Evolutionary conservation across 2,797 vertebrate species (phyloP).

Genomic region (Lerista edwardsae): DNA sequence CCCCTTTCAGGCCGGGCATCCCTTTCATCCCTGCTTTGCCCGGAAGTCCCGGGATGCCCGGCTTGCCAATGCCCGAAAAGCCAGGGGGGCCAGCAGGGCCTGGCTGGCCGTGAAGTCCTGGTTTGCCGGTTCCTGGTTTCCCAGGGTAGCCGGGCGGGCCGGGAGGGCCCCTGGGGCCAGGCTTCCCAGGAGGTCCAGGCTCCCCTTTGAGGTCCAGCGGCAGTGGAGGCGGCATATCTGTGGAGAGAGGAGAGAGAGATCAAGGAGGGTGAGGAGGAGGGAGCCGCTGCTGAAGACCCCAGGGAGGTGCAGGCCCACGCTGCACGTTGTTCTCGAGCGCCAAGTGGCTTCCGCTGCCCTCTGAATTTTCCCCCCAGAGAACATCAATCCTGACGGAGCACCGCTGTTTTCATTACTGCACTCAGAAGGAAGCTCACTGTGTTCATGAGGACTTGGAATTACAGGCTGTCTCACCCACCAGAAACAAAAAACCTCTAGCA

Average conservation of each 20-base stretch:
- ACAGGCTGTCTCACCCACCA: too few relatives aligned
- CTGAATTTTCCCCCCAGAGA: too few relatives aligned
- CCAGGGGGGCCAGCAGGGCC: conserved; percentile 92
- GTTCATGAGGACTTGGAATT: too few relatives aligned
- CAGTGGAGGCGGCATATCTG: conserved; percentile 92
- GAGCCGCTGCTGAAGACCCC: not conserved
- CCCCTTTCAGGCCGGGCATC: conserved; percentile 86
- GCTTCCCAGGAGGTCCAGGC: conserved; percentile 92
- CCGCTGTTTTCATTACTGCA: too few relatives aligned
- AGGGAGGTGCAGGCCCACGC: not conserved
- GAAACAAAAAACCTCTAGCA: too few relatives aligned
- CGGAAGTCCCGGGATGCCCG: conserved; percentile 91
- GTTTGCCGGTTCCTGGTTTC: conserved; percentile 94
- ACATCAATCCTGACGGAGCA: too few relatives aligned
- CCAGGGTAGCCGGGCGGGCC: conserved; percentile 90
- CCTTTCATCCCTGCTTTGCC: conserved; percentile 93
- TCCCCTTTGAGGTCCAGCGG: conserved; percentile 93
- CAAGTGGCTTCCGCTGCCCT: too few relatives aligned
- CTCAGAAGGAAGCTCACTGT: too few relatives aligned
- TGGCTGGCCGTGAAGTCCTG: conserved; percentile 90
- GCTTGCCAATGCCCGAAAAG: conserved; percentile 93
- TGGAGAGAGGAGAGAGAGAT: conserved; percentile 55
- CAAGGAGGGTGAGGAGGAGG: too few relatives aligned
- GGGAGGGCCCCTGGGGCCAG: conserved; percentile 90
- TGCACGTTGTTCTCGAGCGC: too few relatives aligned